Evolutionary conservation across 1,140 invertebrate species (phyloP).

Genomic region (Ceratina australensis): DNA sequence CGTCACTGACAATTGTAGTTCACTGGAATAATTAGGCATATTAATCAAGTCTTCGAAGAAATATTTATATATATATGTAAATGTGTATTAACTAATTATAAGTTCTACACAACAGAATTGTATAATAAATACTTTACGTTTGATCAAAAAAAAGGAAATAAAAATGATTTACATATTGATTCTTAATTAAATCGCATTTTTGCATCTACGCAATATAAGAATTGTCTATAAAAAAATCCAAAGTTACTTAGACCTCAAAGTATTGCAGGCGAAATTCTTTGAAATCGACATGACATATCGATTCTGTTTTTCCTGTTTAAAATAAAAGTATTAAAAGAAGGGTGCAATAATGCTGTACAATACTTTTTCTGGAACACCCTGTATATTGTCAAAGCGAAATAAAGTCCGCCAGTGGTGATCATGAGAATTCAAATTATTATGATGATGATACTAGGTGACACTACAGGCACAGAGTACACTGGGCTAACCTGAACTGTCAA

Average conservation of each 20-base stretch:
- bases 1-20: background rate
- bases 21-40: background rate
- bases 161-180: conserved; percentile 6
- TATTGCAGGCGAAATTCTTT: no score
- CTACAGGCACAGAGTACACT: background rate
- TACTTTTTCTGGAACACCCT: no score
- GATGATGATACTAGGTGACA: conserved; percentile 10
- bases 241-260: background rate
- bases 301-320: no score
- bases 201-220: background rate
- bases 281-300: no score
- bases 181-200: background rate
- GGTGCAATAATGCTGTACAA: no score
- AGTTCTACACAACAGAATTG: conserved; percentile 18
- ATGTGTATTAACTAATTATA: background rate
- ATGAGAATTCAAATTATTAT: background rate
- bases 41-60: conserved; percentile 11
- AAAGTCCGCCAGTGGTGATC: no score
- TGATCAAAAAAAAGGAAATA: conserved; percentile 20
- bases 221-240: background rate
- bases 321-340: no score
- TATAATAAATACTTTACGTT: conserved; percentile 37
- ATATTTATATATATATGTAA: conserved; percentile 20
- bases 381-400: no score
- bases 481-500: conserved; percentile 53